Percentiles rank a stretch among this genome's conserved stretches.
Evolutionary conservation across 2,888 invertebrate species (phyloP).

Genomic region (Tanytarsus gracilentus): DNA sequence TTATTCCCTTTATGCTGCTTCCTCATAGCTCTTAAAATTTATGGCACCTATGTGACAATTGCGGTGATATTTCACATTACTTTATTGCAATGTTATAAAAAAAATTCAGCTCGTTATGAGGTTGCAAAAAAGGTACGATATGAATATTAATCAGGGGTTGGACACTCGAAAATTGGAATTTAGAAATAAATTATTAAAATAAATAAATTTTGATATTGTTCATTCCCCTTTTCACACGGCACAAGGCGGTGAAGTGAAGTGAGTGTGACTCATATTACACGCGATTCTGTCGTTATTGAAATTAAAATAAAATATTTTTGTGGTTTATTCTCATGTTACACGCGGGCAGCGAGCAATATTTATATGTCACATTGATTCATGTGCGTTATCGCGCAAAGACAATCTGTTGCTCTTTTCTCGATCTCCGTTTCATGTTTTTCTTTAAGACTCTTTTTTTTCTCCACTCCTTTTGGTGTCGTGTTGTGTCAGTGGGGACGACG

Average conservation of each 20-base stretch:
- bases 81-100: conserved; percentile 4
- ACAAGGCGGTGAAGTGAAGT: too few species aligned
- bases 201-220: too few species aligned
- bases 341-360: background rate
- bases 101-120: background rate
- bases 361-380: conserved; percentile 4
- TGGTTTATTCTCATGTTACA: background rate
- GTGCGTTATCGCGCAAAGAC: conserved; percentile 16
- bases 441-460: background rate
- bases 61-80: conserved; percentile 9
- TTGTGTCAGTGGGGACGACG: background rate
- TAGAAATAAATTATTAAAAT: too few species aligned
- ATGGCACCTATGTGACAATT: conserved; percentile 12
- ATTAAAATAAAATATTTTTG: background rate
- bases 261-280: background rate
- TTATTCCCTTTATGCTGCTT: conserved; percentile 5
- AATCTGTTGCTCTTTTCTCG: conserved; percentile 11
- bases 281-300: background rate
- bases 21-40: conserved; percentile 9
- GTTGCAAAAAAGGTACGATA: too few species aligned
- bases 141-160: too few species aligned
- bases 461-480: conserved; percentile 9
- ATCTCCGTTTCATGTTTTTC: background rate
- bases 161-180: too few species aligned
- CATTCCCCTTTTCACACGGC: too few species aligned